Base-by-base conservation (phyloP, 37 sponge, comb jelly and placozoan species). In the Haliclona indistincta region DNA sequence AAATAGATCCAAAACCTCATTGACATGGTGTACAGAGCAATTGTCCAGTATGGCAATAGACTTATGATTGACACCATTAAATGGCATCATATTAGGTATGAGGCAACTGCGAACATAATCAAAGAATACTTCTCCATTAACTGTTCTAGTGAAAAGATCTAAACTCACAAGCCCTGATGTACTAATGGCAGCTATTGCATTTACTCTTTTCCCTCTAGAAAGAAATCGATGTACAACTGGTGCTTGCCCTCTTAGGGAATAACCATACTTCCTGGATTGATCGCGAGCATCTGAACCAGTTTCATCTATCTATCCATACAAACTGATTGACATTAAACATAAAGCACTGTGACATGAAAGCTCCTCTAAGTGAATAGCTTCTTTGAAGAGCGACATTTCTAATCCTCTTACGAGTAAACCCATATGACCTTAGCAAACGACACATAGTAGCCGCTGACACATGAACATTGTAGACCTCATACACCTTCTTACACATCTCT, bases 401-500 rank as follows among this genome's bases (percentile, higher is more conserved):
- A 6, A 58, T n/a, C 13, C 7, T 58, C 25, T 58, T 58, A 25
- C 60, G 11, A n/a, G 60, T 58, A 6, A n/a, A 58, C n/a, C 60
- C 60, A 58, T 58, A 58, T 26, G 26, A 25, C 28, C 25, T 58
- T 25, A 58, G 60, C 26, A 58, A 25, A 7, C 60, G 60, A 26
- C 60, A 58, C 7, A 58, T n/a, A 25, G 60, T 58, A n/a, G 60
- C 26, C 7, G 28, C 6, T 25, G 60, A 58, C 7, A 58, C 60
- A 11, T 58, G 11, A 58, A 58, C 60, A 25, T n/a, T 58, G 11
- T 20, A 25, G 11, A 26, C 60, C 28, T n/a, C 67, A 13, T 11
- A 34, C 10, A 66, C 39, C 36, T 66, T 22, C 15, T 66, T 17
- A 37, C 67, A 66, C 13, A 66, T 5, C 42, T 66, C 67, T 35